A percentile compares a stretch with the other conserved stretches of the same genome.
phyloP scores from a whole-genome alignment of 2,113 vertebrate species.

The Lepus timidus region DNA sequence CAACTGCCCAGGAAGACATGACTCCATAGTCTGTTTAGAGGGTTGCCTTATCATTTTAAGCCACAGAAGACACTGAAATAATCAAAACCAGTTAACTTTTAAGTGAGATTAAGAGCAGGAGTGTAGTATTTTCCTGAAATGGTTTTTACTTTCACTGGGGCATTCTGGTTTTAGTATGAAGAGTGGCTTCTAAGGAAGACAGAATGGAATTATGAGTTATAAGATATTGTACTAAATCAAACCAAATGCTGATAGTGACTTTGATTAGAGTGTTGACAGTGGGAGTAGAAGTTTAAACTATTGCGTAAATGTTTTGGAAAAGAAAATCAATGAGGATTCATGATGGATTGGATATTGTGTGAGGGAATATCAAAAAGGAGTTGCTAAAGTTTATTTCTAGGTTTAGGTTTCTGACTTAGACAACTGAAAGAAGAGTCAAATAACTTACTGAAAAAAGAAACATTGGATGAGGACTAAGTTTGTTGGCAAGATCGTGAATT shows the following conservation, averaged over 20 bases:
- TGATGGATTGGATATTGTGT: not conserved
- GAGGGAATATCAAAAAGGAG: too few relatives aligned
- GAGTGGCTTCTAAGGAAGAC: too few relatives aligned
- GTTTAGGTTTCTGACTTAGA: not conserved
- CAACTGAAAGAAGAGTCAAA: accelerated
- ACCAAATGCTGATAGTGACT: not conserved
- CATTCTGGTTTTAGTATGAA: not conserved
- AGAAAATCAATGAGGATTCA: not conserved
- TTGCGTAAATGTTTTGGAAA: not conserved
- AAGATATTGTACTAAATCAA: not conserved
- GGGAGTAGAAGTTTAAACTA: not conserved
- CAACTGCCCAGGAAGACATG: too few relatives aligned
- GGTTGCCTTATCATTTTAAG: not conserved
- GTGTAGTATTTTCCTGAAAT: not conserved
- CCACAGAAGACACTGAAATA: not conserved
- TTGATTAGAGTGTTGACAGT: not conserved
- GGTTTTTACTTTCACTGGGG: not conserved
- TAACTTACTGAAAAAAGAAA: not conserved
- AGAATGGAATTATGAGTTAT: not conserved
- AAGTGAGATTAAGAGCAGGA: not conserved
- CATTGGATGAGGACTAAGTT: not conserved
- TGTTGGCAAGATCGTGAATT: not conserved
- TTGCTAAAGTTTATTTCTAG: not conserved
- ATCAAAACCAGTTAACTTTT: not conserved
- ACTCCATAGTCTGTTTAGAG: accelerated